Conservation (phyloP, 53 echinoderm and acorn worm genomes). For the Crossaster papposus region DNA sequence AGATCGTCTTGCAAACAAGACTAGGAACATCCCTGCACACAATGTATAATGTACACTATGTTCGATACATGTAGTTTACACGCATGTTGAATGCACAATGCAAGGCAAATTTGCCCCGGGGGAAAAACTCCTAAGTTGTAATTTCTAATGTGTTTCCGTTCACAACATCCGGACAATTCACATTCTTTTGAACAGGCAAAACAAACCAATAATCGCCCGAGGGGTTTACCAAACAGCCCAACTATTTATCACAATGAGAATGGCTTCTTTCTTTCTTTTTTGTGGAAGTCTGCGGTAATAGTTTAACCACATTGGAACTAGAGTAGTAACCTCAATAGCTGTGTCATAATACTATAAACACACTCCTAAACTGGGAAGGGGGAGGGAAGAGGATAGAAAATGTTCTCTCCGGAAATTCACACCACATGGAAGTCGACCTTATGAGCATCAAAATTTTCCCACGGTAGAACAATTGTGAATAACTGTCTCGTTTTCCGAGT, state of each 20-base stretch:
- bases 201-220: neutral
- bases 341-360: neutral
- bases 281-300: neutral
- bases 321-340: neutral
- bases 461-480: conserved; percentile 29
- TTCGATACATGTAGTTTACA: no score
- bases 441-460: conserved; percentile 36
- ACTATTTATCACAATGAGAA: neutral
- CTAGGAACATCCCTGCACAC: no score
- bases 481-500: neutral
- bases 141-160: neutral
- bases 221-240: neutral
- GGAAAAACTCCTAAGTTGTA: neutral
- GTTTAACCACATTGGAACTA: neutral
- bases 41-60: no score
- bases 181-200: neutral
- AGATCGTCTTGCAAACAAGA: no score
- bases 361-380: neutral
- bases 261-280: neutral
- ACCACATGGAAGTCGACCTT: conserved; percentile 28
- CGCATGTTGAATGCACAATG: no score
- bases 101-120: no score
- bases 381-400: neutral
- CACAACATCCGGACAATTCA: neutral
- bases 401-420: conserved; percentile 8